These are phyloP conservation scores for Pogona vitticeps DNA, from an alignment of 2,113 vertebrate species.

Conservation along the genomic window DNA sequence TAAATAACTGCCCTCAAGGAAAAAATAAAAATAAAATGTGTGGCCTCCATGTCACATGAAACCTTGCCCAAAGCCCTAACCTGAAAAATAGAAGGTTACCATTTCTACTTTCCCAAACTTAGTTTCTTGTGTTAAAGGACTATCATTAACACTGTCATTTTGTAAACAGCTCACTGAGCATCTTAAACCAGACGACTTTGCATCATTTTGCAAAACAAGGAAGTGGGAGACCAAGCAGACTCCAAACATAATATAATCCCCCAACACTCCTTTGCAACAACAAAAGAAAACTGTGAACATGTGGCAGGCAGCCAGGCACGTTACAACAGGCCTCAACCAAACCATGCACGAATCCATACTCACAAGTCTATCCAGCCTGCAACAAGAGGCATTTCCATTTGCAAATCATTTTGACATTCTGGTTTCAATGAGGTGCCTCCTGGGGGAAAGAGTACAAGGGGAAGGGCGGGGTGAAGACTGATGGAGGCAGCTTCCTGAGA, in stretches of 20 bases:
- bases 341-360: not conserved
- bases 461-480: too few relatives aligned
- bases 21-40: not conserved
- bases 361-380: not conserved
- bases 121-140: slow-evolving; percentile 25
- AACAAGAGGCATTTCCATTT: not conserved
- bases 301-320: slow-evolving; percentile 40
- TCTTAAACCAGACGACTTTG: slow-evolving; percentile 20
- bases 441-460: rapidly evolving
- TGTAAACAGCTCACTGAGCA: slow-evolving; percentile 44
- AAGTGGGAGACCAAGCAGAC: slow-evolving; percentile 34
- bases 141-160: slow-evolving; percentile 14
- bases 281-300: slow-evolving; percentile 47
- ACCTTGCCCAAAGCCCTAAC: not conserved
- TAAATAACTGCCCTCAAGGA: not conserved
- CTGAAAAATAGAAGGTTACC: not conserved
- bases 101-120: not conserved
- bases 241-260: slow-evolving; percentile 45
- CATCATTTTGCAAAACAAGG: not conserved
- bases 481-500: not conserved
- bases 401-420: not conserved
- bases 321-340: not conserved
- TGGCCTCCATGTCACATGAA: not conserved
- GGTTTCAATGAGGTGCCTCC: not conserved
- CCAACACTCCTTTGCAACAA: slow-evolving; percentile 21